phyloP scores from a whole-genome alignment of 2,113 vertebrate genomes.

The Lates calcarifer region DNA sequence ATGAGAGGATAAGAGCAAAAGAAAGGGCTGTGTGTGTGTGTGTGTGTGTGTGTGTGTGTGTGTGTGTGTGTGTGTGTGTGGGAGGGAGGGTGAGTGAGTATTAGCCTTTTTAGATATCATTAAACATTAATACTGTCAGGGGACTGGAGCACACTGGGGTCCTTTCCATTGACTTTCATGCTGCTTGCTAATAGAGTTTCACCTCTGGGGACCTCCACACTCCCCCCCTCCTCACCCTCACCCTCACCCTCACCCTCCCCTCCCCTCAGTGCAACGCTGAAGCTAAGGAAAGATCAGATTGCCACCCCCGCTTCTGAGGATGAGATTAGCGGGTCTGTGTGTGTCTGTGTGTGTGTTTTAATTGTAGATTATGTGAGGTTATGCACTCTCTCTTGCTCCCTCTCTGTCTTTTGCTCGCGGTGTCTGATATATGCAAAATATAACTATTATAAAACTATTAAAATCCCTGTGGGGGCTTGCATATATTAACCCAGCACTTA shows the following conservation, averaged over 20 bases:
- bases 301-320: slow-evolving; percentile 64
- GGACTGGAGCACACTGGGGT: slow-evolving; percentile 72
- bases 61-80: no score
- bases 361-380: slow-evolving; percentile 41
- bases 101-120: slow-evolving; percentile 84
- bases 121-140: slow-evolving; percentile 83
- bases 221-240: no score
- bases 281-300: slow-evolving; percentile 59
- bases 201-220: slow-evolving; percentile 70
- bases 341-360: slow-evolving; percentile 14
- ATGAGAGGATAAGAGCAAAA: slow-evolving; percentile 68
- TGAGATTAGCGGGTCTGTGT: slow-evolving; percentile 62
- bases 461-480: slow-evolving; percentile 15
- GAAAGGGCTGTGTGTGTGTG: neutral
- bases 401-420: slow-evolving; percentile 32
- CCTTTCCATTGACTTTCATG: slow-evolving; percentile 79
- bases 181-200: slow-evolving; percentile 79
- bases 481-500: slow-evolving; percentile 27
- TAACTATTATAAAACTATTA: slow-evolving; percentile 40
- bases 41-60: no score
- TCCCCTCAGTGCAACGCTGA: slow-evolving; percentile 20
- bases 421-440: slow-evolving; percentile 13
- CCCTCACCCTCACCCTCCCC: no score
- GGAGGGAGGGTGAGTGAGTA: slow-evolving; percentile 46
- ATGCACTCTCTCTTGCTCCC: slow-evolving; percentile 35